Base-by-base conservation (phyloP, 2,113 vertebrate genomes). In the Pachyramphus minor region DNA sequence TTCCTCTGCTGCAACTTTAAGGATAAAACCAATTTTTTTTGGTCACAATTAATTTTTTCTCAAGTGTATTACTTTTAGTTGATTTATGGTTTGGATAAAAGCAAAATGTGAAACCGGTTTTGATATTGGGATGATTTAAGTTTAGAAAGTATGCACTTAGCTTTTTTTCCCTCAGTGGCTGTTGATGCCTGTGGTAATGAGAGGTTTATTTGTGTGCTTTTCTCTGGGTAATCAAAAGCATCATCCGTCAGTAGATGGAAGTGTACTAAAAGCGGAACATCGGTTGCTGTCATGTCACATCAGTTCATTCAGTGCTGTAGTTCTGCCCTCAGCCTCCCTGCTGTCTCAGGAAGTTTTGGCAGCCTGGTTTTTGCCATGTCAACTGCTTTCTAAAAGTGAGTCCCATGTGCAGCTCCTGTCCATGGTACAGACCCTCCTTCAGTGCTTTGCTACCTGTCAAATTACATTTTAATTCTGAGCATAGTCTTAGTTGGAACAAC, bases 1-100 rank as follows among this genome's bases (percentile, higher is more conserved):
- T 60, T 47, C 11, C 7, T 23, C 0, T 0, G 4, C 9, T 62
- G 6, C 41, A 77, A 15, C 59, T 81, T n/a, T 3, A 33, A 82
- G 37, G 39, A 9, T 60, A 22, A 30, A 55, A 22, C 39, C 44
- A n/a, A 6, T 10, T 49, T 49, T 15, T 79, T 82, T 68, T 53
- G 44, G 16, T 47, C 3, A 7, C 35, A 22, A 12, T 55, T 88
- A 42, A 4, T 33, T 66, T 72, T 45, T 39, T 25, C 14, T 60
- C 24, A 60, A 6, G 19, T 72, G 3, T 3, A 18, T 63, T 63
- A 30, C 8, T 91, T 87, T 18, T 33, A 37, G 11, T 58, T 87
- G 45, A 41, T 76, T 12, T 7, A 5, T 53, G 9, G 8, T 52
- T 21, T 81, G n/a, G 52, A 27, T 52, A 39, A 86, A 90, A 91